These are phyloP conservation scores for Festucalex cinctus DNA, from an alignment of 2,113 vertebrate species.

Conservation along the genomic window DNA sequence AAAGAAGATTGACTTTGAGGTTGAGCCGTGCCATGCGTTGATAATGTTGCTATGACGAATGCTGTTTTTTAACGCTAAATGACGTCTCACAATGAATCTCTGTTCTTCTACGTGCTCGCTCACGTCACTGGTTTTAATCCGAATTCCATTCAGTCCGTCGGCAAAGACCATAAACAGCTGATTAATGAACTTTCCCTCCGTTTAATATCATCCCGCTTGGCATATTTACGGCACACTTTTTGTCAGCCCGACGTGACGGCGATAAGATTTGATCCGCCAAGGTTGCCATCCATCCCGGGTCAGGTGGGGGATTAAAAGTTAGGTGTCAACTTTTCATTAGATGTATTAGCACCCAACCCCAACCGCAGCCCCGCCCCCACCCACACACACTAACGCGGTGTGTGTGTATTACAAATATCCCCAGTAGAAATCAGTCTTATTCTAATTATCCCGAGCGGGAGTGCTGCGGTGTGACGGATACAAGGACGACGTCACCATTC, in stretches of 20 bases:
- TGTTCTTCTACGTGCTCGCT: slow-evolving; percentile 52
- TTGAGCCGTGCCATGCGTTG: slow-evolving; percentile 63
- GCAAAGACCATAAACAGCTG: slow-evolving; percentile 50
- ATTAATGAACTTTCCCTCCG: slow-evolving; percentile 71
- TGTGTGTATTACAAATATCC: slow-evolving; percentile 39
- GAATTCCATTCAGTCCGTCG: slow-evolving; percentile 34
- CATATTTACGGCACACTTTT: slow-evolving; percentile 64
- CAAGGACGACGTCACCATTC: slow-evolving; percentile 67
- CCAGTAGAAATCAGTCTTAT: slow-evolving; percentile 56
- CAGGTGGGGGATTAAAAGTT: slow-evolving; percentile 53
- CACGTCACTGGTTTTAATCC: slow-evolving; percentile 62
- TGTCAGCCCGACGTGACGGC: slow-evolving; percentile 48
- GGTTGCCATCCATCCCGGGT: slow-evolving; percentile 55
- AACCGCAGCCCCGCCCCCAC: not conserved
- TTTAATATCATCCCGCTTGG: slow-evolving; percentile 63
- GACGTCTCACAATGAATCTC: slow-evolving; percentile 56
- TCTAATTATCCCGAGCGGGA: slow-evolving; percentile 60
- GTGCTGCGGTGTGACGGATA: slow-evolving; percentile 57
- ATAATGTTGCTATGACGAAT: slow-evolving; percentile 81
- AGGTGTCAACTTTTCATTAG: slow-evolving; percentile 57
- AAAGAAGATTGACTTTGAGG: slow-evolving; percentile 77
- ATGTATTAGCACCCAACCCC: slow-evolving; percentile 29
- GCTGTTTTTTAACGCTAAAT: slow-evolving; percentile 60
- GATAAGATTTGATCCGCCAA: slow-evolving; percentile 61
- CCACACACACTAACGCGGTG: slow-evolving; percentile 5